A percentile compares a stretch with the other conserved stretches of the same genome.
Conservation (phyloP, 2,888 invertebrate genomes). For the Anorthoa munda region DNA sequence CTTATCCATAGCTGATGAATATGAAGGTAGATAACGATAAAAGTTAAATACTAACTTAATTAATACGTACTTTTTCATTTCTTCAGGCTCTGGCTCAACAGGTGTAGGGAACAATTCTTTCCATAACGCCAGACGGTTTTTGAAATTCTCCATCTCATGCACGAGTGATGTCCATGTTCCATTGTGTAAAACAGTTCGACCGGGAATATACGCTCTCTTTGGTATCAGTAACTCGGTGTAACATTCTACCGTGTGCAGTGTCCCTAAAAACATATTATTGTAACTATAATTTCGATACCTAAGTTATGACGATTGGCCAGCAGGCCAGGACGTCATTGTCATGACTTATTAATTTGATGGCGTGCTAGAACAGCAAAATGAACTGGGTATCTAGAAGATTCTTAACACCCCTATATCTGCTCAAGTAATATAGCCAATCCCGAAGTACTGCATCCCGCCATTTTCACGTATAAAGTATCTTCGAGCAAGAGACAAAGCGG, state of each 20-base stretch:
- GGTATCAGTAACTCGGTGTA: conserved; percentile 75
- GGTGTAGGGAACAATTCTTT: conserved; percentile 70
- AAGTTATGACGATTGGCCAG: neutral
- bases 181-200: conserved; percentile 73
- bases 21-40: neutral
- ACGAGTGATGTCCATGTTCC: conserved; percentile 81
- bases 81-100: conserved; percentile 65
- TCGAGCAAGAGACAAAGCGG: no score
- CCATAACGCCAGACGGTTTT: conserved; percentile 69
- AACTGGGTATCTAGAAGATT: no score
- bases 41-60: neutral
- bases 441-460: no score
- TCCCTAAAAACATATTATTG: conserved; percentile 68
- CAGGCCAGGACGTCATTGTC: no score
- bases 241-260: conserved; percentile 74
- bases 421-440: neutral
- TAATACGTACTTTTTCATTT: conserved; percentile 72
- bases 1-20: no score
- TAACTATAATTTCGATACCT: neutral
- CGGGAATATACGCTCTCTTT: conserved; percentile 73
- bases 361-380: neutral
- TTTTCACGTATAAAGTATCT: no score
- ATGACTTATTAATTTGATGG: neutral
- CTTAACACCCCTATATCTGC: no score
- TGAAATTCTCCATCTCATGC: conserved; percentile 71